Percentiles rank a stretch among this genome's conserved stretches.
These are phyloP conservation scores for Sinella curviseta DNA, from an alignment of 1,140 invertebrate species.

Conservation along the genomic window DNA sequence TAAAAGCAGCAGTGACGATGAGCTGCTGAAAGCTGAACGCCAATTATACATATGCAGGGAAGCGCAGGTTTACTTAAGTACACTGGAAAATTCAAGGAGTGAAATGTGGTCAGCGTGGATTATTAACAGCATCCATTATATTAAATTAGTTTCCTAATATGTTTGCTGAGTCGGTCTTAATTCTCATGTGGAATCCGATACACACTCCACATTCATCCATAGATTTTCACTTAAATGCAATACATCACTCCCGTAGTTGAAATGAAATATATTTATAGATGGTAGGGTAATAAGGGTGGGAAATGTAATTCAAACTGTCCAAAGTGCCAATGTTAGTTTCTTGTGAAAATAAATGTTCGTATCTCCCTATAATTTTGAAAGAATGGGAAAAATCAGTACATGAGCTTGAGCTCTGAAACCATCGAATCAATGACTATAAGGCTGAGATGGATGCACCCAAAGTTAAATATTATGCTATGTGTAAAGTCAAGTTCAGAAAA, in stretches of 20 bases:
- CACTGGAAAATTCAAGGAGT: too few species aligned
- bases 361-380: not conserved
- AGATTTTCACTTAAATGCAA: not conserved
- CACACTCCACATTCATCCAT: not conserved
- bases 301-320: not conserved
- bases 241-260: not conserved
- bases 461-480: too few species aligned
- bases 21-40: too few species aligned
- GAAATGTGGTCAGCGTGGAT: too few species aligned
- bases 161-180: not conserved
- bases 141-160: not conserved
- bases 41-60: too few species aligned
- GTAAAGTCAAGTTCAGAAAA: too few species aligned
- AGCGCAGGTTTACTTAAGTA: too few species aligned
- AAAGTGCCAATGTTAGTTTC: not conserved
- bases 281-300: not conserved
- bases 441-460: too few species aligned
- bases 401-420: too few species aligned
- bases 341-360: not conserved
- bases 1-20: too few species aligned
- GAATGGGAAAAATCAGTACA: too few species aligned
- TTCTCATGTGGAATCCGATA: not conserved
- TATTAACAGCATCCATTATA: too few species aligned
- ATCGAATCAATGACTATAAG: not conserved
- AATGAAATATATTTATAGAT: slow-evolving; percentile 1